Evolutionary conservation across 2,888 invertebrate genomes (phyloP), one percentile per base, ranked within the genome.

Genomic region (Aproaerema taeniolella): DNA sequence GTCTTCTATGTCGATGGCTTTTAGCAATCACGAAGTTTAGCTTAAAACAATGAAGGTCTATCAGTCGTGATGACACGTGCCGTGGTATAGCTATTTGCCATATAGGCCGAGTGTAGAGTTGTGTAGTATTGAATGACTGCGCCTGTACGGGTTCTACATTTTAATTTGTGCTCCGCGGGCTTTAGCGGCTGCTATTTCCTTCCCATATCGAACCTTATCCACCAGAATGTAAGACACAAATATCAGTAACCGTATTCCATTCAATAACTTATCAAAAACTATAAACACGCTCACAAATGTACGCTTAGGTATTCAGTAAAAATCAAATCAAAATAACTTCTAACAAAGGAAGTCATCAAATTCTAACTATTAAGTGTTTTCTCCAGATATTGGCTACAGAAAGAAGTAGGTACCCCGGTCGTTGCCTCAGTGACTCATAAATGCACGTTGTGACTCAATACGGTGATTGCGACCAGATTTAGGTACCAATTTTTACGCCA

Each of bases 381-480:
- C 20, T 20, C 20, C 14, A 11, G 16, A 10, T 11, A 32, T 17
- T 17, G 16, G 32, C 31, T n/a, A 30, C 30, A 30, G 14, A 29
- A 29, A 29, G 29, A 9, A 11, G 11, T 20, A 29, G 29, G 11
- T 29, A 15, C 47, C 49, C 49, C 57, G 64, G 66, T 64, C 64
- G 59, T 65, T 66, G 68, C 69, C 77, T 71, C 67, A 69, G 51
- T 78, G 78, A 79, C 57, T 79, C 78, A 78, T 48, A 60, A 55
- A 52, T 61, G 59, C 59, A 59, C 51, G 60, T 54, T 47, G 56
- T 58, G 53, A 62, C 58, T 67, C 60, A 55, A 55, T 57, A 58
- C 55, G 53, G 54, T 59, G 53, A 55, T 64, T 60, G 48, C 49
- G 50, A 55, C 55, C 49, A 50, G 53, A 50, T 55, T 62, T 55